Evolutionary conservation across 2,113 vertebrate species (phyloP), one percentile per base, ranked within the genome.

Genomic region (Naja naja): DNA sequence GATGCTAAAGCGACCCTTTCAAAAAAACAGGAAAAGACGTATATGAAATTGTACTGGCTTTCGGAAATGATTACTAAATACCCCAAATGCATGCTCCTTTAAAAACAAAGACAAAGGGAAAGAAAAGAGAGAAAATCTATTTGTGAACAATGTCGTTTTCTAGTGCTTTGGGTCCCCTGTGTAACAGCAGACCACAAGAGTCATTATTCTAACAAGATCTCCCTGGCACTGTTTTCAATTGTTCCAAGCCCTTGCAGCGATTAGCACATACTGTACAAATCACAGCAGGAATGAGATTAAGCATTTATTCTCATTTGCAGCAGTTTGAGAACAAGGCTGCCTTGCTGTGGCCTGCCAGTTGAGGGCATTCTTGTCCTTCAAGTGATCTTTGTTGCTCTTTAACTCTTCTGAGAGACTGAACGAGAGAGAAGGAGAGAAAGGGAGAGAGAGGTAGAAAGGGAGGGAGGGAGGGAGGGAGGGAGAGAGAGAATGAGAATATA

Each of bases 1-100:
- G 97, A 99, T 97, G 94, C 98, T 98, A 95, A 99, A 99, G 4
- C 97, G 98, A 89, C 99, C 99, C 99, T 99, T 93, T 94, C 94
- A 87, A 58, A 94, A 95, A 94, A 47, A 89, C 93, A 23, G 25
- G 87, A 3, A 91, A 64, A 7, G 53, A 43, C 22, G 34, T 88
- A 87, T 91, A 93, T 90, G 58, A 94, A 89, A 52, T 1, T 94
- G 93, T 2, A 0, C 0, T 47, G 0, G 2, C 25, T n/a, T 90
- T 23, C 11, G 25, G 69, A 60, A 86, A 87, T 34, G 18, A 43
- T 16, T 64, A 58, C 88, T 89, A n/a, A 91, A 54, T 52, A 69
- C 56, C 49, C 30, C 11, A 43, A 20, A 5, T 0, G 43, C 12
- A 49, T 5, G 45, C 55, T 87, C 45, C 5, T 56, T 27, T 25